Evolutionary conservation across 2,888 invertebrate genomes (phyloP).

Genomic region (Xanthia togata): DNA sequence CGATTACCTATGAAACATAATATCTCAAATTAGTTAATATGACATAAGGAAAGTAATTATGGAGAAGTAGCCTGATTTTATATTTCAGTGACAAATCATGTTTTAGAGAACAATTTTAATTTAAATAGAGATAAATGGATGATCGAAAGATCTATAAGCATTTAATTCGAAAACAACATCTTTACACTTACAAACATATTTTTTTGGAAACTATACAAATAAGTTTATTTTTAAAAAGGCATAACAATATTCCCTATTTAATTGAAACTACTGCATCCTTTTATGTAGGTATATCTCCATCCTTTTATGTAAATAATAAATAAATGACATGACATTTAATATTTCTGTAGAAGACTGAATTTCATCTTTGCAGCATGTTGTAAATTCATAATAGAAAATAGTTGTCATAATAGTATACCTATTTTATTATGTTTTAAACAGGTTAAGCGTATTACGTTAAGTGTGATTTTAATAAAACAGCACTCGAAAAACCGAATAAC

Average conservation of each 20-base stretch:
- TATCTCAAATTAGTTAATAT: neutral
- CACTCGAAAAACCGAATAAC: slow-evolving; percentile 41
- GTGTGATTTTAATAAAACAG: slow-evolving; percentile 22
- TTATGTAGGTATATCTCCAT: slow-evolving; percentile 4
- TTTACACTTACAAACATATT: slow-evolving; percentile 15
- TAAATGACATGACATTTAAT: slow-evolving; percentile 11
- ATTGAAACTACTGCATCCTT: slow-evolving; percentile 20
- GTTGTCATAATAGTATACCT: slow-evolving; percentile 9
- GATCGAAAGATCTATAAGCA: slow-evolving; percentile 6
- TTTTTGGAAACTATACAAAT: slow-evolving; percentile 19
- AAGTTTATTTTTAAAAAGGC: slow-evolving; percentile 20
- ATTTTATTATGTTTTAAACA: neutral
- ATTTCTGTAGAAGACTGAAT: slow-evolving; percentile 23
- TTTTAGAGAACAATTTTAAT: slow-evolving; percentile 9
- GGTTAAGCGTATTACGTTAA: slow-evolving; percentile 28
- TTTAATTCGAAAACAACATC: slow-evolving; percentile 24
- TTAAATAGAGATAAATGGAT: slow-evolving; percentile 12
- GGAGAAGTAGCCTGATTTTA: slow-evolving; percentile 1
- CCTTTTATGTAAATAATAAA: too few species aligned
- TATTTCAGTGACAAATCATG: slow-evolving; percentile 1
- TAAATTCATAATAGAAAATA: slow-evolving; percentile 47
- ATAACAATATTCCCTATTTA: slow-evolving; percentile 9
- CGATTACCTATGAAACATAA: neutral
- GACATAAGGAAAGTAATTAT: neutral
- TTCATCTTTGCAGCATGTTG: slow-evolving; percentile 5